Conservation (phyloP, 2,113 vertebrate genomes). For the Erinaceus europaeus region DNA sequence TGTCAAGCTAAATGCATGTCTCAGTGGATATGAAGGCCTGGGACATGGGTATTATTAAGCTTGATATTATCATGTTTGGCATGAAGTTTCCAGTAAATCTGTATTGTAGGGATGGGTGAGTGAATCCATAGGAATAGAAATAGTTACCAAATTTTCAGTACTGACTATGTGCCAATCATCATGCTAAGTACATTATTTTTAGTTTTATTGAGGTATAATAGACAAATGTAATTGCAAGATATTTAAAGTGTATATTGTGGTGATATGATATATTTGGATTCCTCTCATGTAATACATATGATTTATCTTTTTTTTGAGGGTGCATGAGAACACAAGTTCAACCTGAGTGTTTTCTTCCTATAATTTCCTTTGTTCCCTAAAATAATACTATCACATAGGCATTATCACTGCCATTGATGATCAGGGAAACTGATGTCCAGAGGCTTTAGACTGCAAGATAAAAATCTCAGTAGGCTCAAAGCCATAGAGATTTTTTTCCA, state of each 20-base stretch:
- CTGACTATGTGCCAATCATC: not conserved
- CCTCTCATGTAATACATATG: not conserved
- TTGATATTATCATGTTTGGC: not conserved
- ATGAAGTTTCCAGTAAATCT: slow-evolving; percentile 32
- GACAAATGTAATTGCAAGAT: not conserved
- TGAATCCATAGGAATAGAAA: not conserved
- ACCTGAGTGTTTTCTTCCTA: not conserved
- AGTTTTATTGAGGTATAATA: not conserved
- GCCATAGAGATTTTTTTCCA: not conserved
- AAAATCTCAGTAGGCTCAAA: not conserved
- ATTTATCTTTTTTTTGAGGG: not conserved
- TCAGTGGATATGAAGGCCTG: not conserved
- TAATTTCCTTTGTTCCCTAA: not conserved
- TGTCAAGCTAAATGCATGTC: not conserved
- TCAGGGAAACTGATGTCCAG: not conserved
- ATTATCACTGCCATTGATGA: slow-evolving; percentile 10
- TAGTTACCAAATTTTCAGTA: not conserved
- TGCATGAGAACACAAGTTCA: not conserved
- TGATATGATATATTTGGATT: not conserved
- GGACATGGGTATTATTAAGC: not conserved
- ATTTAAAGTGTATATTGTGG: not conserved
- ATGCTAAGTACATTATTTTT: not conserved
- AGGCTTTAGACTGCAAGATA: not conserved
- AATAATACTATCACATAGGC: not conserved
- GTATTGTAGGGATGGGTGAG: not conserved